Conservation (phyloP, 2,888 invertebrate species). For the Xestia rhomboidea region DNA sequence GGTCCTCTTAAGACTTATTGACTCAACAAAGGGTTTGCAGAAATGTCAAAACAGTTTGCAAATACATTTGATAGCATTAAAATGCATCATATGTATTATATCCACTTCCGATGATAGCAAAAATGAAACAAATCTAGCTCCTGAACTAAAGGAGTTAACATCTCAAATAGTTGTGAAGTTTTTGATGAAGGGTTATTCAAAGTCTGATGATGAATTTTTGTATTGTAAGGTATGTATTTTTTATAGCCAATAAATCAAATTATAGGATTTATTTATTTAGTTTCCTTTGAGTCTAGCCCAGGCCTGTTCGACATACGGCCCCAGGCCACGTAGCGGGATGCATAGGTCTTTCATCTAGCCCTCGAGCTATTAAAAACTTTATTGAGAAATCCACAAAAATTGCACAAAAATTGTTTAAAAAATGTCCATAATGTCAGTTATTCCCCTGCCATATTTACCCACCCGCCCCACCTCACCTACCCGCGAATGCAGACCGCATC, state of each 20-base stretch:
- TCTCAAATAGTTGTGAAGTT: conserved; percentile 82
- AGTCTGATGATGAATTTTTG: conserved; percentile 84
- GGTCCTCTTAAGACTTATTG: conserved; percentile 78
- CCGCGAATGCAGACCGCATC: too few relatives aligned
- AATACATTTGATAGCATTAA: conserved; percentile 79
- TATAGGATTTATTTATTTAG: background rate
- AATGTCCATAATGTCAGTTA: too few relatives aligned
- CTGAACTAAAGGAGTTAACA: conserved; percentile 79
- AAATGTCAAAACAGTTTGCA: conserved; percentile 77
- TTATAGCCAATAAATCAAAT: background rate
- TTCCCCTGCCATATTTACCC: too few relatives aligned
- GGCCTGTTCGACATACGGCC: too few relatives aligned
- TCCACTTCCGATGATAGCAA: conserved; percentile 76
- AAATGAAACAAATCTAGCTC: conserved; percentile 65
- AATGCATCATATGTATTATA: conserved; percentile 80
- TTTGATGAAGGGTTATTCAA: conserved; percentile 79
- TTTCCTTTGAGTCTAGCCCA: background rate
- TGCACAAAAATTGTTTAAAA: too few relatives aligned
- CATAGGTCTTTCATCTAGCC: too few relatives aligned
- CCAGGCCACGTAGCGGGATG: too few relatives aligned
- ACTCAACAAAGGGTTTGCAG: conserved; percentile 69
- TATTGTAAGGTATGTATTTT: conserved; percentile 86
- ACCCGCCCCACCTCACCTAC: too few relatives aligned
- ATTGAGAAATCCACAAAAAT: too few relatives aligned
- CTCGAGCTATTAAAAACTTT: too few relatives aligned